Evolutionary conservation across 2,797 vertebrate species (phyloP).

Genomic region (Bufotes viridis): DNA sequence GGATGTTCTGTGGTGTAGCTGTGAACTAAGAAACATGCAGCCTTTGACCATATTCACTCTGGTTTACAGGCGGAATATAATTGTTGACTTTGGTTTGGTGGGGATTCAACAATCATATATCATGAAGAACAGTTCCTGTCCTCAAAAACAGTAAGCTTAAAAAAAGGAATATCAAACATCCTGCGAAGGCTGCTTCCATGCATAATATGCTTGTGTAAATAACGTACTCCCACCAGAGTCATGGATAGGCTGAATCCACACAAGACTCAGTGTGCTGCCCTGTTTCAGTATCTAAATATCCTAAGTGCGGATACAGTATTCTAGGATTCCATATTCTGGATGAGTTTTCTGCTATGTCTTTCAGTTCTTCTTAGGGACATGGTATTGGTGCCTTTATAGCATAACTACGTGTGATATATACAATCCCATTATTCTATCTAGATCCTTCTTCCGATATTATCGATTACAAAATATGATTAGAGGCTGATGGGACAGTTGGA

Average conservation of each 20-base stretch:
- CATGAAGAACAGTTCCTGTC: slow-evolving; percentile 45
- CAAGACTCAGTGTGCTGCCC: background rate
- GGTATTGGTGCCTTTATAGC: no score
- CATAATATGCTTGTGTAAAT: background rate
- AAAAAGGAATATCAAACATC: slow-evolving; percentile 48
- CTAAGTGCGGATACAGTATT: no score
- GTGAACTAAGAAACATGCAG: slow-evolving; percentile 50
- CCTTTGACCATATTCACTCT: slow-evolving; percentile 39
- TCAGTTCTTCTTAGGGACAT: no score
- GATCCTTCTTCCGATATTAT: no score
- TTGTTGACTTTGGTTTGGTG: slow-evolving; percentile 49
- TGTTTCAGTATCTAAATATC: background rate
- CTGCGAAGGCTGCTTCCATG: background rate
- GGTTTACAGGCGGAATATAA: slow-evolving; percentile 51
- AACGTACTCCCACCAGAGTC: background rate
- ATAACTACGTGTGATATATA: no score
- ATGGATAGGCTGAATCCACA: background rate
- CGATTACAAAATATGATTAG: no score
- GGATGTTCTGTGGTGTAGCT: slow-evolving; percentile 47
- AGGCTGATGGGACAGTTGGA: no score
- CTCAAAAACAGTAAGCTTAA: slow-evolving; percentile 44
- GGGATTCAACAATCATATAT: slow-evolving; percentile 39
- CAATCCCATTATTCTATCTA: no score
- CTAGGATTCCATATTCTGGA: no score
- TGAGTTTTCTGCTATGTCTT: no score